Conservation (phyloP, 23 tunicate genomes). For the Styela clava region DNA sequence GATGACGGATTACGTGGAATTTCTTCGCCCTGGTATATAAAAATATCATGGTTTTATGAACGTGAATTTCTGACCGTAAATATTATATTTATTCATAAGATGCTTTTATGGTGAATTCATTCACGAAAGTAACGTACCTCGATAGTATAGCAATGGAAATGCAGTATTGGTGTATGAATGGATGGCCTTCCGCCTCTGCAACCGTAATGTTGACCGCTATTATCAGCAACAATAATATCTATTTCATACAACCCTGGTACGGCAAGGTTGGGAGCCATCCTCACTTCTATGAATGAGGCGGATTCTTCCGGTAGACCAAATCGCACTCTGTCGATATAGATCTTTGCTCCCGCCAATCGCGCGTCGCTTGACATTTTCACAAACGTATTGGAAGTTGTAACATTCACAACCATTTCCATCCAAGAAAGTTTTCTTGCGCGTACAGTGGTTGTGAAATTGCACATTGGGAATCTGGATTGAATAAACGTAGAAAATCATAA, state of each 20-base stretch:
- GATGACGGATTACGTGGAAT: conserved; percentile 15
- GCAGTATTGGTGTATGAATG: neutral
- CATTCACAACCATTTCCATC: neutral
- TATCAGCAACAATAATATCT: neutral
- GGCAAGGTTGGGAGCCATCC: neutral
- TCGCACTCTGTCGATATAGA: neutral
- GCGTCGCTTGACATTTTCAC: neutral
- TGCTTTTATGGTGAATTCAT: too few relatives aligned
- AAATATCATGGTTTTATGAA: neutral
- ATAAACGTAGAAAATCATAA: too few relatives aligned
- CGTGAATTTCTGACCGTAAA: too few relatives aligned
- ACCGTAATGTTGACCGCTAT: neutral
- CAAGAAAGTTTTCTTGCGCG: neutral
- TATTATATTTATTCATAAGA: too few relatives aligned
- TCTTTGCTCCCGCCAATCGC: neutral
- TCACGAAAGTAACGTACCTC: too few relatives aligned
- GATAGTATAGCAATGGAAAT: conserved; percentile 7
- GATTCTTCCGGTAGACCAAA: neutral
- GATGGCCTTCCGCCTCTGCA: neutral
- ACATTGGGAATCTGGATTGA: neutral
- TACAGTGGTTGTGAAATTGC: neutral
- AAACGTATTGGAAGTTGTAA: neutral
- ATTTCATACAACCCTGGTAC: neutral
- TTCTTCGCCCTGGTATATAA: conserved; percentile 6
- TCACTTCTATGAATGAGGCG: neutral